Evolutionary conservation across 2,797 vertebrate species (phyloP).

Genomic region (Halcyon leucocephala): DNA sequence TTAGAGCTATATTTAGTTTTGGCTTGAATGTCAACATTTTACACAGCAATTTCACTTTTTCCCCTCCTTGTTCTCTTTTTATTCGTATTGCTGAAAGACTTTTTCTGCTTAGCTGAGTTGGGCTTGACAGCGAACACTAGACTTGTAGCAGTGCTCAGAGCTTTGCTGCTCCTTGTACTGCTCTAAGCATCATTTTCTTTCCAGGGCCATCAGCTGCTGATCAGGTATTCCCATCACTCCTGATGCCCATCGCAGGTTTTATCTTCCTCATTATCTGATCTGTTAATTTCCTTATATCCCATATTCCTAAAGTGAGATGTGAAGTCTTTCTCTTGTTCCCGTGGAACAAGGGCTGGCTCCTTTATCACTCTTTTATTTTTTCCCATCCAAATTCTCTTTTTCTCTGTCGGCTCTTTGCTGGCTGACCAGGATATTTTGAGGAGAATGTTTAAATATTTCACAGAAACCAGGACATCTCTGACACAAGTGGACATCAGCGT

Average conservation of each 20-base stretch:
- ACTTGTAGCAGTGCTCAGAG: not conserved
- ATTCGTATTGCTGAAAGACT: not conserved
- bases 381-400: not conserved
- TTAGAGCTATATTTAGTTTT: not conserved
- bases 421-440: not conserved
- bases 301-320: not conserved
- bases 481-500: not conserved
- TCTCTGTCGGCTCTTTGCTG: not conserved
- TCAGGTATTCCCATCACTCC: not conserved
- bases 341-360: not conserved
- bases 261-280: not conserved
- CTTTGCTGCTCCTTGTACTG: not conserved
- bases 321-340: not conserved
- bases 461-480: not conserved
- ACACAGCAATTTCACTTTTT: not conserved
- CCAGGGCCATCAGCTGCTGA: not conserved
- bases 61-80: not conserved
- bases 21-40: not conserved
- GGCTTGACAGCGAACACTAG: not conserved
- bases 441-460: not conserved
- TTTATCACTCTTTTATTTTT: not conserved
- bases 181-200: not conserved
- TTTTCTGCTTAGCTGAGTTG: not conserved
- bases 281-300: not conserved
- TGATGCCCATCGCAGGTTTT: not conserved